A percentile compares a stretch with the other conserved stretches of the same genome.
These are phyloP conservation scores for Hestina assimilis DNA, from an alignment of 1,140 invertebrate genomes.

Conservation along the genomic window DNA sequence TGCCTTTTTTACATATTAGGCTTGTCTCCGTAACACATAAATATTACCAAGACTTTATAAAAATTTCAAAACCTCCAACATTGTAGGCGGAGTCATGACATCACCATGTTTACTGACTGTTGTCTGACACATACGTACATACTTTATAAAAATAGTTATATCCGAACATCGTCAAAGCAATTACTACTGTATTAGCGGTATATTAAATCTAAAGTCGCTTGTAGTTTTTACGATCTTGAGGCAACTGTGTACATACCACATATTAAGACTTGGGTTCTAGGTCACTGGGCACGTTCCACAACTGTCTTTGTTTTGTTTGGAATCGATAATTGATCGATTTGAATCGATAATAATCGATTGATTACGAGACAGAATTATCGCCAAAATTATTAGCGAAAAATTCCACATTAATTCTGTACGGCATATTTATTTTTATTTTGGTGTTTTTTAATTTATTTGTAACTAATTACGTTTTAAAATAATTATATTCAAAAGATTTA, in stretches of 20 bases:
- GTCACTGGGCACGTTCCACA: constrained; percentile 47
- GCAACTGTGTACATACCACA: constrained; percentile 31
- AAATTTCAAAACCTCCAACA: constrained; percentile 25
- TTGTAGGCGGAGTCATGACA: constrained; percentile 55
- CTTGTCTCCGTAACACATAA: background rate
- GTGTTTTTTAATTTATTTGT: too few species aligned
- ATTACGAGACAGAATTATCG: constrained; percentile 3
- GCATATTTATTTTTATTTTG: too few species aligned
- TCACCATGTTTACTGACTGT: constrained; percentile 51
- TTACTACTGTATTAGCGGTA: constrained; percentile 18
- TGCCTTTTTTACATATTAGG: background rate
- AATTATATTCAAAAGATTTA: too few species aligned
- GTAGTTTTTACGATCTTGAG: background rate
- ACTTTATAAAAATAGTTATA: constrained; percentile 23
- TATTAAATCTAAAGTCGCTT: constrained; percentile 10
- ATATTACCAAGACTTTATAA: constrained; percentile 13
- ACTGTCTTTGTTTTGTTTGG: constrained; percentile 21
- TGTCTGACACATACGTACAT: constrained; percentile 38
- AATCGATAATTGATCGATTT: constrained; percentile 21
- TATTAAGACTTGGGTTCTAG: constrained; percentile 46
- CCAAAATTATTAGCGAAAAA: too few species aligned
- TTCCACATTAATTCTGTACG: too few species aligned
- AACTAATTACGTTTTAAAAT: too few species aligned
- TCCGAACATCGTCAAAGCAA: constrained; percentile 4
- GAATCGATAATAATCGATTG: constrained; percentile 1